Base-by-base conservation (phyloP, 2,113 vertebrate genomes). In the Peromyscus polionotus region DNA sequence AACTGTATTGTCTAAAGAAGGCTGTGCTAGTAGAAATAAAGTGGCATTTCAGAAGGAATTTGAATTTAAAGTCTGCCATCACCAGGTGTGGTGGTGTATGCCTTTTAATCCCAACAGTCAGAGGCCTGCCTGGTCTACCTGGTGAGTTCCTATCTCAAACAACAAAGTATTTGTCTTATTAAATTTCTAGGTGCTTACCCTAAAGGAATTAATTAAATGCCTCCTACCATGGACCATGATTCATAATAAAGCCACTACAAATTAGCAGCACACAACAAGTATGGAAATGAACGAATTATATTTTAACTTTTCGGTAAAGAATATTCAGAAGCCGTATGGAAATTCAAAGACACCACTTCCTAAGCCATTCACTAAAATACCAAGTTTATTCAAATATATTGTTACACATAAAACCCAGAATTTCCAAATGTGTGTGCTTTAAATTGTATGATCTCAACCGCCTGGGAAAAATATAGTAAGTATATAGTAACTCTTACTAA, bases 371-470 rank as follows among this genome's bases (percentile, higher is more conserved):
- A 87, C 31, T 92, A 45, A 93, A 88, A 63, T 91, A 93, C 10
- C 76, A 94, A 91, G 39, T 96, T 97, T 95, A 96, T 97, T 96
- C 95, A 95, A 95, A 76, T 91, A 70, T 0, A 75, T 28, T 51
- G 42, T 94, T 93, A 94, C 1, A 91, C 42, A 91, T 75, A 88
- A 92, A 88, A 77, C 45, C 36, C 86, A 93, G 91, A 87, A 75
- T 96, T 24, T 72, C 57, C 22, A 90, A 88, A 68, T 83, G 48
- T 95, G 93, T 70, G 33, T 31, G 84, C 36, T 65, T 96, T 17
- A 83, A 94, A 42, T 54, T 88, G 33, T 86, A 88, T 8, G 91
- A 19, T 89, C 61, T 90, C 59, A 77, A 39, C 26, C 59, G 75
- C 31, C 57, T 90, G n/a, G 28, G 86, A 91, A 94, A 94, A 96